Evolutionary conservation across 2,888 invertebrate species (phyloP).

Genomic region (Abrostola triplasia): DNA sequence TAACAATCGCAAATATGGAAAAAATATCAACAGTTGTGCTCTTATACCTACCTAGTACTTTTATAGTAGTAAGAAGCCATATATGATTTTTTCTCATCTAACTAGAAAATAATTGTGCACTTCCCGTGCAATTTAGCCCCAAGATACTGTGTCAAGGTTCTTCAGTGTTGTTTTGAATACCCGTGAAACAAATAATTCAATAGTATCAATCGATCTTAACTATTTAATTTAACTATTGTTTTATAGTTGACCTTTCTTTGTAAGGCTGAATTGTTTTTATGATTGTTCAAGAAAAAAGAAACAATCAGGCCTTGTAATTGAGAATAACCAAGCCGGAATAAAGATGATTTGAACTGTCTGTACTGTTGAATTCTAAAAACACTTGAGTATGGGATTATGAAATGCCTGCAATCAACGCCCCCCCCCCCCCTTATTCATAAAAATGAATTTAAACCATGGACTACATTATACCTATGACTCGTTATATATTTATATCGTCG

Average conservation of each 20-base stretch:
- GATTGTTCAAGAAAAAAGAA: constrained; percentile 57
- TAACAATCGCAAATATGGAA: too few relatives aligned
- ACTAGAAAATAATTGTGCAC: constrained; percentile 42
- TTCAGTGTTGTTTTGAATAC: constrained; percentile 65
- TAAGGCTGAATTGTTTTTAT: constrained; percentile 64
- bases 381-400: too few relatives aligned
- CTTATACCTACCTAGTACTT: too few relatives aligned
- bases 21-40: too few relatives aligned
- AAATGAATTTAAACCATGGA: too few relatives aligned
- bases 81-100: constrained; percentile 23
- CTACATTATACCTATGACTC: too few relatives aligned
- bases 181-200: constrained; percentile 74
- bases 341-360: constrained; percentile 34
- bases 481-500: too few relatives aligned
- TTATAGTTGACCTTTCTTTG: constrained; percentile 65
- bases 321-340: constrained; percentile 49
- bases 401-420: too few relatives aligned
- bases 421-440: too few relatives aligned
- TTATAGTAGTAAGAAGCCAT: background rate
- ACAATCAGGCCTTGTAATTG: constrained; percentile 51
- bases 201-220: constrained; percentile 69
- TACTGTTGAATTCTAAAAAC: background rate
- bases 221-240: constrained; percentile 76
- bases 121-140: constrained; percentile 72
- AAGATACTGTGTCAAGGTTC: constrained; percentile 76